Evolutionary conservation across 2,888 invertebrate species (phyloP).

Genomic region (Anthophora plumipes): DNA sequence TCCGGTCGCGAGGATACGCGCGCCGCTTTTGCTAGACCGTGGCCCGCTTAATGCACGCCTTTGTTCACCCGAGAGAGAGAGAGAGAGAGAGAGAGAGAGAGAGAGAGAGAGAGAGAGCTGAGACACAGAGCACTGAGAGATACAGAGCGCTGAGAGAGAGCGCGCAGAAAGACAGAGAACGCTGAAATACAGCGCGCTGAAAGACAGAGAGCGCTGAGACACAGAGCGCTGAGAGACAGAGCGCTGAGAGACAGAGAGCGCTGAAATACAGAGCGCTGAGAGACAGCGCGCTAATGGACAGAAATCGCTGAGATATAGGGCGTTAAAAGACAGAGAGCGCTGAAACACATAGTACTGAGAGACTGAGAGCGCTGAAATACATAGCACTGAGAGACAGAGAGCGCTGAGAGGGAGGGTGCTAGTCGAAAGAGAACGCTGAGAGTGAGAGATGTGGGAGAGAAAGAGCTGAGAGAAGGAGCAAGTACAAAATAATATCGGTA

Average conservation of each 20-base stretch:
- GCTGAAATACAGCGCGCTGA: too few relatives aligned
- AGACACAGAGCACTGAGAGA: conserved; percentile 41
- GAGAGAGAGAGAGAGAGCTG: conserved; percentile 8
- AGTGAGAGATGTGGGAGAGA: background rate
- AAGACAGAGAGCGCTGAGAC: conserved; percentile 61
- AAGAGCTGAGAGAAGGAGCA: conserved; percentile 22
- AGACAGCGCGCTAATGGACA: conserved; percentile 27
- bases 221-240: conserved; percentile 25
- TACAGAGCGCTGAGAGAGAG: conserved; percentile 24
- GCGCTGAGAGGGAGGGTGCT: conserved; percentile 10
- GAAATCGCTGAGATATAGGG: too few relatives aligned
- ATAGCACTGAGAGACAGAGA: conserved; percentile 61
- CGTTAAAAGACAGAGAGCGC: too few relatives aligned
- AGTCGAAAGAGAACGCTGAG: too few relatives aligned
- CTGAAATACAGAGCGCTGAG: too few relatives aligned
- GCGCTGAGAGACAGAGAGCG: too few relatives aligned
- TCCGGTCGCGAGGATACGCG: conserved; percentile 58
- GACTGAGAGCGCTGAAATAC: conserved; percentile 24
- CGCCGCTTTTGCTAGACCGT: conserved; percentile 56
- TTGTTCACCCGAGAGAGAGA: conserved; percentile 77
- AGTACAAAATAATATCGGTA: too few relatives aligned
- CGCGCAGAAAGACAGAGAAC: background rate
- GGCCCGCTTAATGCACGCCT: conserved; percentile 70
- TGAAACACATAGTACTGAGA: too few relatives aligned
- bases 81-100: conserved; percentile 27